phyloP scores from a whole-genome alignment of 2,797 vertebrate species.

The Lepidocolaptes lacrymiger region DNA sequence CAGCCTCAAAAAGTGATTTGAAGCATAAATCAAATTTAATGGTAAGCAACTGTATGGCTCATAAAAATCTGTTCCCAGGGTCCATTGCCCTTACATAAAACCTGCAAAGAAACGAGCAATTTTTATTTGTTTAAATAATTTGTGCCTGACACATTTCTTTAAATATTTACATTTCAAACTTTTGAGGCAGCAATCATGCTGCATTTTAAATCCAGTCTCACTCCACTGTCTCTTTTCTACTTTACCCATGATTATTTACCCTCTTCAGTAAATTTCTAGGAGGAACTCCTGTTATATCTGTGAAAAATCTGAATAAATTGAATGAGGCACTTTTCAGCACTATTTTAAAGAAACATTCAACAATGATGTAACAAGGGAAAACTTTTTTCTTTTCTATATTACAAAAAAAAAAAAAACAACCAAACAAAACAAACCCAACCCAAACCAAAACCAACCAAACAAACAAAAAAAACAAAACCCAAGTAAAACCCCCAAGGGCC shows the following conservation, averaged over 20 bases:
- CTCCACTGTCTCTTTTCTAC: background rate
- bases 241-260: background rate
- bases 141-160: background rate
- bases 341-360: background rate
- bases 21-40: conserved; percentile 25
- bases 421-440: background rate
- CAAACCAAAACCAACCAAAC: background rate
- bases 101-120: background rate
- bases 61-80: background rate
- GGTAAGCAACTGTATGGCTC: background rate
- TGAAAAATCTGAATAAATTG: background rate
- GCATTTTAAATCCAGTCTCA: background rate
- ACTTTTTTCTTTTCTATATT: background rate
- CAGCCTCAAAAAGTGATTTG: background rate
- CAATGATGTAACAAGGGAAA: background rate
- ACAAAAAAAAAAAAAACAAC: background rate
- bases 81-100: conserved; percentile 2
- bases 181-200: background rate
- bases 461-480: too few relatives aligned
- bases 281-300: background rate
- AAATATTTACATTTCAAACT: background rate
- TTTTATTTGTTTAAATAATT: background rate
- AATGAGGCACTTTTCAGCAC: background rate
- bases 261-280: background rate
- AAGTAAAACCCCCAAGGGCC: fast-evolving